Evolutionary conservation across 2,888 invertebrate species (phyloP).

Genomic region (Kryphioiulus occultus): DNA sequence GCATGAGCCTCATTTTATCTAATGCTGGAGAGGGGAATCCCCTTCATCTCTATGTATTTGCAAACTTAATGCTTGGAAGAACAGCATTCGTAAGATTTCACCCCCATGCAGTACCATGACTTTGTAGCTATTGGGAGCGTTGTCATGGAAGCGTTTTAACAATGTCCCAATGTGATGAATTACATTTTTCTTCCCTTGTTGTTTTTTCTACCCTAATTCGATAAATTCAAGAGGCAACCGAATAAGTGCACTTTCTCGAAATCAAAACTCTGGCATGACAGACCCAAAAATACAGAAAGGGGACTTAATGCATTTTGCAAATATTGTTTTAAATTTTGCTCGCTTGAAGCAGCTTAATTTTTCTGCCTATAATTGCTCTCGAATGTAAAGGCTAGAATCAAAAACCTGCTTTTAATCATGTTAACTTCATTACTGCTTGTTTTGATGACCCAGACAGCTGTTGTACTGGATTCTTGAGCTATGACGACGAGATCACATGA

Average conservation of each 20-base stretch:
- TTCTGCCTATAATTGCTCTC: background rate
- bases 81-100: slow-evolving; percentile 10
- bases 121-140: background rate
- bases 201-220: background rate
- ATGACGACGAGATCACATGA: background rate
- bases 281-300: background rate
- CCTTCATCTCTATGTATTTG: background rate
- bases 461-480: background rate
- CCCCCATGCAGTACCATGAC: background rate
- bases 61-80: background rate
- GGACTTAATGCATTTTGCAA: background rate
- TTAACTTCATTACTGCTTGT: background rate
- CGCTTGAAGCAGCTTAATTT: background rate
- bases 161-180: background rate
- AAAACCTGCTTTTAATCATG: background rate
- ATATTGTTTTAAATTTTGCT: background rate
- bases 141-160: background rate
- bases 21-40: background rate
- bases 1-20: background rate
- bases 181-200: background rate
- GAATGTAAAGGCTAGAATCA: background rate
- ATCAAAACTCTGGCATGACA: background rate
- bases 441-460: background rate
- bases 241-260: background rate
- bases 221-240: slow-evolving; percentile 13